Evolutionary conservation across 2,888 invertebrate species (phyloP), one percentile per base, ranked within the genome.

Genomic region (Gerris lacustris): DNA sequence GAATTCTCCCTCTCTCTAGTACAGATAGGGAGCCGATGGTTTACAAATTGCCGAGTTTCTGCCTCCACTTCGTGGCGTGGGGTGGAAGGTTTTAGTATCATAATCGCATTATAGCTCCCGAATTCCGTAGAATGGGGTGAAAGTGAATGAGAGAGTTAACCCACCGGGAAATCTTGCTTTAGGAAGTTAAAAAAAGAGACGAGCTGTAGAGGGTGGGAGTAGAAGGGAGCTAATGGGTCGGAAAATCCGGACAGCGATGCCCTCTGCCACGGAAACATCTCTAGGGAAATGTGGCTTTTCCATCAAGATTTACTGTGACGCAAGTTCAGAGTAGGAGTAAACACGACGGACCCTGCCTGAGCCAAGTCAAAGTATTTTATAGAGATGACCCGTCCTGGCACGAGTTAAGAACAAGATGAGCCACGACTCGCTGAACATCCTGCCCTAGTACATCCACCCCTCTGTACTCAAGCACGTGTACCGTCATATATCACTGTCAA

Each of bases 11-110:
- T 31, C 31, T 31, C 31, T 31, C 11, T 55, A 55, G 15, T 15
- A 55, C 55, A 55, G 55, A 55, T 55, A 55, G 55, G 55, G 55
- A 55, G 15, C 55, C 55, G 55, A 55, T 55, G 55, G 55, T 55
- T 55, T 55, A 55, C 55, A 55, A 55, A 55, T 55, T 55, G 55
- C 15, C 55, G 55, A 15, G 55, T 9, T 55, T 55, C 9, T 11
- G 15, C 9, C 15, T 55, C 15, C 55, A 55, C 15, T 15, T 11
- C 55, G 55, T 11, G 55, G 55, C 9, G 15, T 11, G 55, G 15
- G 15, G 55, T 9, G 55, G 55, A 11, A 11, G 15, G 55, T 55
- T 55, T 55, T 55, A 55, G 55, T 55, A 55, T 55, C 55, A 55
- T 55, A 55, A 55, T 55, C 55, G 55, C 15, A 55, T 55, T 55